phyloP scores from a whole-genome alignment of 2,888 invertebrate species.

The Cryptophagus acutangulus region DNA sequence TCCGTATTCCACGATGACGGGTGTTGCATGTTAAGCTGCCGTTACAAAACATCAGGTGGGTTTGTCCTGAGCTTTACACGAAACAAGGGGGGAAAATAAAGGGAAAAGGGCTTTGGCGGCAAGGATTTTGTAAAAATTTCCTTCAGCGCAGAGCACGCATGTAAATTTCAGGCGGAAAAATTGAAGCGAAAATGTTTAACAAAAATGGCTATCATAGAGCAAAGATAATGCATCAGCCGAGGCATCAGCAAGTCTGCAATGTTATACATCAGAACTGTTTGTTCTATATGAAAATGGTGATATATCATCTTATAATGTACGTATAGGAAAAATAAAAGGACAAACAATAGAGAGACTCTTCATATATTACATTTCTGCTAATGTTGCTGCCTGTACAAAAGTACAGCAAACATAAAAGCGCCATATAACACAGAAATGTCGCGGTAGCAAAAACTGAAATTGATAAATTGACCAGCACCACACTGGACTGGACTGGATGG shows the following conservation, averaged over 20 bases:
- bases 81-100: conserved; percentile 12
- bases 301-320: conserved; percentile 34
- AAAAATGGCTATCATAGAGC: not conserved
- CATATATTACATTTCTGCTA: conserved; percentile 38
- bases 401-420: conserved; percentile 35
- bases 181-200: not conserved
- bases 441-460: conserved; percentile 37
- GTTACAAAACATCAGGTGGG: conserved; percentile 42
- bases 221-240: no score
- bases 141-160: conserved; percentile 5
- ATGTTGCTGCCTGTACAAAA: conserved; percentile 34
- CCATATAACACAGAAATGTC: conserved; percentile 36
- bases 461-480: conserved; percentile 36
- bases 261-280: conserved; percentile 33
- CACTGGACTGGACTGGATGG: conserved; percentile 24
- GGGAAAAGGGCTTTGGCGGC: conserved; percentile 18
- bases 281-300: conserved; percentile 28
- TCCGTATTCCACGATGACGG: conserved; percentile 25
- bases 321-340: conserved; percentile 35
- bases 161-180: not conserved
- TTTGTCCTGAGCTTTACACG: conserved; percentile 36
- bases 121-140: conserved; percentile 21
- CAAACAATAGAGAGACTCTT: conserved; percentile 35
- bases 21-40: conserved; percentile 41
- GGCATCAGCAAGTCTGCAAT: conserved; percentile 9